Base-by-base conservation (phyloP, 2,888 invertebrate species). In the Acleris cristana region DNA sequence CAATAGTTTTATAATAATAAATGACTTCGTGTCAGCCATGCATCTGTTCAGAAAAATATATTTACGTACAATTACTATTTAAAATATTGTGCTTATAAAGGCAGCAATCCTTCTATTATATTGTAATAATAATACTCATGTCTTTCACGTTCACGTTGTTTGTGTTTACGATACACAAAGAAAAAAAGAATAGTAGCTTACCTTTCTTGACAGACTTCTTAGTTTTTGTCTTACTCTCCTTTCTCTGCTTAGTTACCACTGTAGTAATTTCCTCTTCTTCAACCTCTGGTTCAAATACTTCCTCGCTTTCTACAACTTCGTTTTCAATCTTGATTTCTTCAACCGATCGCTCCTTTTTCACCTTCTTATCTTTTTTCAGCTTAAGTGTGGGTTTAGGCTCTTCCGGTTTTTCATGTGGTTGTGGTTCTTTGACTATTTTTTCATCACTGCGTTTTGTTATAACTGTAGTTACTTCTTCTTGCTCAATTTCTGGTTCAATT, bases 21-120 rank as follows among this genome's bases (percentile, higher is more conserved):
- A 65, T 18, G 59, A 45, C 64, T 58, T 69, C 77, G 72, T 69
- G 77, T 82, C 72, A 83, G 76, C 87, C 89, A 89, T 89, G 89
- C 89, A 88, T 89, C 89, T 86, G 88, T 82, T 77, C 34, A 60
- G 63, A 62, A 52, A 61, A 48, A 48, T 4, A 40, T 10, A 34
- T 34, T 10, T 34, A 34, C 34, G 34, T 40, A 40, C 40, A 14
- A 40, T 40, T 40, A 40, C 40, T 14, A 14, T 14, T 34, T 14
- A 14, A 14, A 12, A 14, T 10, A 40, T 40, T 10, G 40, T 40
- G 40, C 14, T 40, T 40, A 40, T 40, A 40, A 40, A 40, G 3
- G 40, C 14, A 14, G 10, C 40, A 10, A 34, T 12, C 12, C 34
- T 34, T 10, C 12, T 34, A 45, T 45, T 45, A 45, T 2, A n/a